Base-by-base conservation (phyloP, 1,140 invertebrate species). In the Monochamus saltuarius region DNA sequence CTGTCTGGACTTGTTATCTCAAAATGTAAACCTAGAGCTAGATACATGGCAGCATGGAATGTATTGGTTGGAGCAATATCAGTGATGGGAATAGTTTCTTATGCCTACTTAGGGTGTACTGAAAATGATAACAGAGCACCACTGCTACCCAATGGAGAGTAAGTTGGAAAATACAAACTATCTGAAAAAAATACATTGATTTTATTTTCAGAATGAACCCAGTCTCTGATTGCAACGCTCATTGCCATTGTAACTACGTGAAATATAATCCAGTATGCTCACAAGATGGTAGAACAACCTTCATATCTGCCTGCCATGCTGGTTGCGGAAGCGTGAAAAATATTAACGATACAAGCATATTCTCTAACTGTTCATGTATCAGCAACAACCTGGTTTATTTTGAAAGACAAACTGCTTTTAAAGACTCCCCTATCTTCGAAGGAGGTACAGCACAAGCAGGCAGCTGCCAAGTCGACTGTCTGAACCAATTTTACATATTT, bases 1-100 rank as follows among this genome's bases (percentile, higher is more conserved):
- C 46, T 87, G 0, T 87, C 88, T 7, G 89, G 88, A 0, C 70
- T 86, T 9, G 62, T 89, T 1, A 88, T 91, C 13, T 85, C 85
- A 0, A 84, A 83, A 59, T 88, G 83, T 62, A 87, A 87, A 71
- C 88, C 88, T 0, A 80, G 80, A 52, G 87, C 89, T 0, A 77
- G 87, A 22, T 84, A 83, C 54, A 76, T 91, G 61, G 87, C 88
- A 4, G 83, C 78, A 0, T 91, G 88, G 87, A 90, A 90, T 71
- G 84, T 90, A 1, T 77, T 88, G 49, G 82, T 87, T 7, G 88
- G 87, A 34, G 75, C 83, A 1, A 74, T 88, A 45, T 85, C 85
- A 8, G 81, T 88, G 1, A 62, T 83, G 29, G 86, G 85, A 3
- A 84, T 89, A 60, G 76, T 88, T 16, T 79, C 81, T 1, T 89